Evolutionary conservation across 2,888 invertebrate species (phyloP), one percentile per base, ranked within the genome.

Genomic region (Watsonalla cultraria): DNA sequence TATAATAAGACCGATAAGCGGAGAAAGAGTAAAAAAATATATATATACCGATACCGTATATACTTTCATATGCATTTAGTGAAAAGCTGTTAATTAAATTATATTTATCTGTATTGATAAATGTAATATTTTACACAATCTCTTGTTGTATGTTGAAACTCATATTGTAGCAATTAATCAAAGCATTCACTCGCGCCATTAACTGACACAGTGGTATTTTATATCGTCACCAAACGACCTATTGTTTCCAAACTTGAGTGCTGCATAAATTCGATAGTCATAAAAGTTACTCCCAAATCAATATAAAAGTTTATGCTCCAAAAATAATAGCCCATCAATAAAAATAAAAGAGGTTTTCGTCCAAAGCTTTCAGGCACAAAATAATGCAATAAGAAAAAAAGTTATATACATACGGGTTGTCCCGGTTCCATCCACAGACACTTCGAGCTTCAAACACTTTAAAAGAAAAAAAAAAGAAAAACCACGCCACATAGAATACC

Each of bases 191-290:
- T 50, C 61, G 60, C 55, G 50, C 48, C 46, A 63, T 63, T 63
- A 66, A 64, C 13, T 6, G 49, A 37, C 15, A 55, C 56, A 51
- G 55, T 60, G 61, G 63, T 65, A 56, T 45, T 64, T 64, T 63
- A 65, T 60, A 61, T 57, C 60, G 58, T 58, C 64, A 59, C 62
- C 58, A 59, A 74, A 67, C 66, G 65, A 68, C 69, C 66, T 64
- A 77, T 75, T 75, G 70, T 74, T 74, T 65, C 60, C 55, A 60
- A 72, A 61, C 57, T 59, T 61, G 62, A 73, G 64, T 64, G 64
- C 57, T 68, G 65, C 70, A 68, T 74, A 75, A 73, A 74, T 58
- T 66, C 65, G 58, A 61, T 58, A 58, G 53, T 59, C 52, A 62
- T 70, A 64, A 72, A 70, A 66, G 67, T 68, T 68, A 70, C 65